A percentile compares a stretch with the other conserved stretches of the same genome.
Evolutionary conservation across 2,797 vertebrate genomes (phyloP).

Genomic region (Brachyrhaphis roseni): DNA sequence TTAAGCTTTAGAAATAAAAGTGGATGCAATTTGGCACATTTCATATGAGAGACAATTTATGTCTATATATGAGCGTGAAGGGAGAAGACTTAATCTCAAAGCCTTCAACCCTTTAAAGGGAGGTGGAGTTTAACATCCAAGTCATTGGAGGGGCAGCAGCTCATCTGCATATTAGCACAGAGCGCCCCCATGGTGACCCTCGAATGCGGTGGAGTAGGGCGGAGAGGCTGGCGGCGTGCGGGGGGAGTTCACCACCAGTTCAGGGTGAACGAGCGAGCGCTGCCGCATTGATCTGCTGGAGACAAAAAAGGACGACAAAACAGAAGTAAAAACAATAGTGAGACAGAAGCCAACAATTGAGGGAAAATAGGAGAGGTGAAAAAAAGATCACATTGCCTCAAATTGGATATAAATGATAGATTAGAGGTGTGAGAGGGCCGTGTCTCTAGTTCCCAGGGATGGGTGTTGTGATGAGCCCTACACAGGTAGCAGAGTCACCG

Average conservation of each 20-base stretch:
- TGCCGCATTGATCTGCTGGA: conserved; percentile 77
- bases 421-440: conserved; percentile 76
- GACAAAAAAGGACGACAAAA: conserved; percentile 56
- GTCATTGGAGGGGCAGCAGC: conserved; percentile 74
- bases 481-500: conserved; percentile 76
- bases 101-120: conserved; percentile 46
- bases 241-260: conserved; percentile 77
- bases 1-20: conserved; percentile 76
- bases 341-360: conserved; percentile 45
- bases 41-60: conserved; percentile 50
- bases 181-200: conserved; percentile 77
- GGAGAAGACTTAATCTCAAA: conserved; percentile 42
- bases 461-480: conserved; percentile 74
- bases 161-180: conserved; percentile 83
- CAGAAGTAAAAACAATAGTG: conserved; percentile 67
- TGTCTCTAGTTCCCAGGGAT: conserved; percentile 75
- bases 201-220: conserved; percentile 66
- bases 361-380: conserved; percentile 46
- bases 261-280: conserved; percentile 74
- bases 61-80: conserved; percentile 37
- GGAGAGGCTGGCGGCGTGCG: conserved; percentile 70
- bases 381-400: conserved; percentile 74
- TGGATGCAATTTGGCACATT: conserved; percentile 69
- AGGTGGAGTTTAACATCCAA: conserved; percentile 72
- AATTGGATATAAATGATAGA: conserved; percentile 89